Conservation (phyloP, 2,888 invertebrate genomes). For the Ochropleura plecta region DNA sequence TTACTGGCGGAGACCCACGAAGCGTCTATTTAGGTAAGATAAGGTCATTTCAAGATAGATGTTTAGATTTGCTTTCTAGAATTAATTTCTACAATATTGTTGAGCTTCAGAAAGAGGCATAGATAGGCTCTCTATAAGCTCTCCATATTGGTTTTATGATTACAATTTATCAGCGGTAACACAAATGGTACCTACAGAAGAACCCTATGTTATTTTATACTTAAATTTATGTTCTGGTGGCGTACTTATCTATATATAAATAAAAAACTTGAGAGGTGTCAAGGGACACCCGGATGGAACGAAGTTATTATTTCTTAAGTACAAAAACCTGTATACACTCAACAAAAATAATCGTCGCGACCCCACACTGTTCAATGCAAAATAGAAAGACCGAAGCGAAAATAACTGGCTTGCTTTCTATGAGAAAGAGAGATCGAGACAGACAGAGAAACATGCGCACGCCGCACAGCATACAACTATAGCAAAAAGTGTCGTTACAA, state of each 20-base stretch:
- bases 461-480: too few relatives aligned
- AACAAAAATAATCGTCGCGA: too few relatives aligned
- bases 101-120: slow-evolving; percentile 22
- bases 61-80: slow-evolving; percentile 45
- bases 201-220: background rate
- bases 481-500: too few relatives aligned
- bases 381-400: too few relatives aligned
- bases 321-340: too few relatives aligned
- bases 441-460: too few relatives aligned
- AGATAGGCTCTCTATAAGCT: slow-evolving; percentile 8
- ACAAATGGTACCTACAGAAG: background rate
- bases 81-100: slow-evolving; percentile 67
- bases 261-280: background rate
- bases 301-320: too few relatives aligned
- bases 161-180: background rate
- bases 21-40: slow-evolving; percentile 60
- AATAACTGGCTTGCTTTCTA: too few relatives aligned
- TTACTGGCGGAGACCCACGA: slow-evolving; percentile 64
- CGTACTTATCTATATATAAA: background rate
- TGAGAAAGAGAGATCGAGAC: too few relatives aligned
- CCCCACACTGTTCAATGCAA: too few relatives aligned
- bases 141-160: background rate
- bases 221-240: background rate
- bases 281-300: too few relatives aligned
- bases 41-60: slow-evolving; percentile 62